Evolutionary conservation across 2,797 vertebrate species (phyloP), one percentile per base, ranked within the genome.

Genomic region (Allobates femoralis): DNA sequence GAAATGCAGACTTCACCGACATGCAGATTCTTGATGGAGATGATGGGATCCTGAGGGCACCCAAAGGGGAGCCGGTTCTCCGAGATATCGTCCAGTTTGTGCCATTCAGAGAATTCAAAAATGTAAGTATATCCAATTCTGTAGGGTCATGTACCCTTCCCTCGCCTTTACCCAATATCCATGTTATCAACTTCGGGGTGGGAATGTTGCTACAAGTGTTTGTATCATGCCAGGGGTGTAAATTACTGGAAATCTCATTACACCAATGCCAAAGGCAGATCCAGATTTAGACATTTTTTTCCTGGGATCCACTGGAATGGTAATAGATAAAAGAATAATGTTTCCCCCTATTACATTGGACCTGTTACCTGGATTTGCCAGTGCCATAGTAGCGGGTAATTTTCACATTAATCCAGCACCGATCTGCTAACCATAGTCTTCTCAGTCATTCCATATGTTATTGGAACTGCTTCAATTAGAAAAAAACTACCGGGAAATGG

Each of bases 81-180:
- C 94, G 97, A 0, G 97, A 98, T 94, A 98, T 99, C 0, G 97
- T 99, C 78, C 97, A 98, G 90, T 99, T 98, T 21, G 97, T 98
- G 87, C 98, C 97, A 55, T 99, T 99, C 94, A 94, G 97, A 78
- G 97, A 99, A 88, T 98, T 99, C 93, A 98, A 98, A 95, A 97
- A 96, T 7, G 97, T 99, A 90, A 95, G 97, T 95, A 58, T 26
- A 26, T 41, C 11, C 26, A 19, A 26, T 60, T 32, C 2, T 34
- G 37, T 5, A 77, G 12, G 0, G 21, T 30, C 5, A 8, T 55
- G 23, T 51, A 30, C 14, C 11, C 10, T 50, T 74, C 12, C 50
- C 1, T 74, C n/a, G 46, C 50, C 34, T 46, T 5, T 4, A 11
- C 41, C 41, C 41, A 46, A 46, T 46, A 11, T 46, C 41, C 41